Evolutionary conservation across 2,888 invertebrate species (phyloP), one percentile per base, ranked within the genome.

Genomic region (Ecliptopera silaceata): DNA sequence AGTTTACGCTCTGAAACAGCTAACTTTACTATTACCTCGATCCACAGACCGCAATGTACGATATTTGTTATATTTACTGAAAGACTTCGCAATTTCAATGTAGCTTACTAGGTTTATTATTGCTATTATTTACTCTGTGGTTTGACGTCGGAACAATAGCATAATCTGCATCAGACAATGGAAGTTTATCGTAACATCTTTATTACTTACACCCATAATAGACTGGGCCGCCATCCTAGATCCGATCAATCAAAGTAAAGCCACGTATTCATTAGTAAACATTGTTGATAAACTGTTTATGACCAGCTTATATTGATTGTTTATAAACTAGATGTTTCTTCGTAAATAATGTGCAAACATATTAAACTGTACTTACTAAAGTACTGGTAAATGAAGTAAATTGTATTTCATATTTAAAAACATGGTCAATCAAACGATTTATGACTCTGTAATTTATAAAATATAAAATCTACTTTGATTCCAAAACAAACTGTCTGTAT

Each of bases 181-280:
- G 59, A 8, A 39, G 55, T 52, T 56, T 56, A 59, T 59, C 56
- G 29, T 12, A 34, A 29, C 52, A 59, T 59, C 59, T 59, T 56
- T 59, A 59, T 51, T 59, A 48, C 32, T 44, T 52, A 44, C 51
- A 56, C 56, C 59, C 53, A 50, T 54, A 59, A 49, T 51, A 50
- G 59, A 56, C 41, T 36, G 31, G 49, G 34, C 32, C 12, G 45
- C 29, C 38, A 39, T 15, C 32, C 15, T 8, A 38, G 38, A 39
- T 38, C 38, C 13, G 18, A 11, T 18, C 31, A 15, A 29, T 17
- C 11, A 18, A n/a, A 34, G 6, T 4, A 29, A 4, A n/a, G n/a
- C n/a, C n/a, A n/a, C n/a, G n/a, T n/a, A n/a, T n/a, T n/a, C n/a
- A n/a, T n/a, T n/a, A n/a, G n/a, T n/a, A n/a, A n/a, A n/a, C n/a